Evolutionary conservation across 2,797 vertebrate species (phyloP).

Genomic region (Epinephelus awoara): DNA sequence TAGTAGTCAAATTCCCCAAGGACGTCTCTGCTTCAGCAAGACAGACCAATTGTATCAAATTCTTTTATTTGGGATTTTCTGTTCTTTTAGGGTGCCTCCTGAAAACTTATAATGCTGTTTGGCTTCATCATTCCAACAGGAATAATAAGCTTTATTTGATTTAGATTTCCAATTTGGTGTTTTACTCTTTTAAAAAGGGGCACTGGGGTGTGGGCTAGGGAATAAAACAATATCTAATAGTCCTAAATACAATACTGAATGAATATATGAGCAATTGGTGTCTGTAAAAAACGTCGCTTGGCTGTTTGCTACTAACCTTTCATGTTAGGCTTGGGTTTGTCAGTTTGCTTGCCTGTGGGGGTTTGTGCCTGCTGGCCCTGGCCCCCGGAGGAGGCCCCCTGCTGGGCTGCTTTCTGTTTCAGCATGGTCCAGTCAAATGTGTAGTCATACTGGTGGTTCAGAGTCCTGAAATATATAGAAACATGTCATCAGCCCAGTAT

Average conservation of each 20-base stretch:
- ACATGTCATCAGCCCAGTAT: neutral
- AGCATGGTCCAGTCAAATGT: conserved; percentile 99
- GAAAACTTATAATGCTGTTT: conserved; percentile 87
- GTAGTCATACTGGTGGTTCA: conserved; percentile 99
- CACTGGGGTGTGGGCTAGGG: conserved; percentile 58
- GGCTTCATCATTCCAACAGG: conserved; percentile 51
- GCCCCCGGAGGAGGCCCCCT: conserved; percentile 98
- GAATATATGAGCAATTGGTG: conserved; percentile 84
- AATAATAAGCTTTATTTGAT: conserved; percentile 20
- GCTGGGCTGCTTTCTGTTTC: conserved; percentile 99
- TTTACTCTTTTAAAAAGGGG: conserved; percentile 48
- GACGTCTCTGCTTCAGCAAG: conserved; percentile 94
- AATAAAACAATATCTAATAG: conserved; percentile 57
- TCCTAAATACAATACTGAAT: conserved; percentile 69
- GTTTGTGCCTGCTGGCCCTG: conserved; percentile 99
- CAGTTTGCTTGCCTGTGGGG: conserved; percentile 99
- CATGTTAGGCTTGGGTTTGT: conserved; percentile 99
- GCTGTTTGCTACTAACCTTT: conserved; percentile 99
- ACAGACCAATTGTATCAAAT: conserved; percentile 89
- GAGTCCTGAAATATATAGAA: conserved; percentile 87
- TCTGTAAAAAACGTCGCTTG: conserved; percentile 97
- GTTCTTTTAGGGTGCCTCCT: conserved; percentile 89
- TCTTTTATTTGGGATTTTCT: conserved; percentile 68
- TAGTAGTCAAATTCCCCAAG: conserved; percentile 99
- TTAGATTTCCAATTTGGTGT: conserved; percentile 81